Evolutionary conservation across 37 sponge, comb jelly and placozoan species (phyloP), one percentile per base, ranked within the genome.

Genomic region (Spongilla lacustris): DNA sequence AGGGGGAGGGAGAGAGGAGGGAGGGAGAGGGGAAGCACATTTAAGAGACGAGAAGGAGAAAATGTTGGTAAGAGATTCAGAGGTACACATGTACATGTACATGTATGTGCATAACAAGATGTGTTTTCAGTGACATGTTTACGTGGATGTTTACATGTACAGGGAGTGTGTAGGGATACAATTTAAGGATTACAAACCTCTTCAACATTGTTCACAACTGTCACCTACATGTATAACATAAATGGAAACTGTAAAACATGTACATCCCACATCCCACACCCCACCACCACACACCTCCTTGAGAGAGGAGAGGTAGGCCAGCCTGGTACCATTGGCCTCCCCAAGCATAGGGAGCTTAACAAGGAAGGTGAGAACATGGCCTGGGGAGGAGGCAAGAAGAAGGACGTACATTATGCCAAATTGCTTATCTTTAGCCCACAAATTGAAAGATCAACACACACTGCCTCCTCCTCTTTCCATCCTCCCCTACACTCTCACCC

Each of bases 231-330:
- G 37, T 24, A 12, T 69, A 10, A 68, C 9, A 41, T 4, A 26
- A 41, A 24, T 28, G 68, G 14, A 23, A 24, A 79, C n/a, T n/a
- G n/a, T n/a, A 78, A 17, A 78, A 21, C 28, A 26, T 8, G 10
- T 27, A 69, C 36, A 28, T n/a, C 34, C 37, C 14, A 80, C 81
- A 31, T 71, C n/a, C n/a, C n/a, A n/a, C n/a, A n/a, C n/a, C n/a
- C n/a, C n/a, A n/a, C n/a, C n/a, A n/a, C n/a, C n/a, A n/a, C n/a
- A 32, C 67, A 92, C 92, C 88, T 97, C 93, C 30, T 91, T 67
- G 9, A 98, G 92, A 10, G 99, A 92, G 9, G 95, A 94, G 29
- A 98, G 88, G 68, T 96, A 96, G 66, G 97, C 99, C 37, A 95
- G 46, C 67, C 83, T 85, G 0, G 93, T 91, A 2, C 85, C 86